Conservation (phyloP, 2,113 vertebrate species). For the Carassius carassius region DNA sequence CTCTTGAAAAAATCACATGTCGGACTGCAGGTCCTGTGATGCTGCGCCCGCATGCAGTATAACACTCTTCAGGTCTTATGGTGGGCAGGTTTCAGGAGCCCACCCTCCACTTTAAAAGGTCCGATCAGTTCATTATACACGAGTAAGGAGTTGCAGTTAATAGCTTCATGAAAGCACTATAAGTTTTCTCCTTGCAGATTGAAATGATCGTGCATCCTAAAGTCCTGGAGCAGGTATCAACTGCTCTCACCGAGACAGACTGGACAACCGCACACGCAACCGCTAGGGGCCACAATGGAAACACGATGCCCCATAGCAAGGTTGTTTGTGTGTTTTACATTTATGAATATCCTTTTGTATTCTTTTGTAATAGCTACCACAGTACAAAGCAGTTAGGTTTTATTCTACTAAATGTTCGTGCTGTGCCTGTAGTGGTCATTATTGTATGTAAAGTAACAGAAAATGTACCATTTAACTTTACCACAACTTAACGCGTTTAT, state of each 20-base stretch:
- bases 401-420: neutral
- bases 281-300: neutral
- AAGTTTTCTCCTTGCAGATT: neutral
- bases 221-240: neutral
- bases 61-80: neutral
- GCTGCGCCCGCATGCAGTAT: conserved; percentile 51
- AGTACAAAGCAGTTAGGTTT: neutral
- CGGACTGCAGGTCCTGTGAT: conserved; percentile 67
- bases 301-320: neutral
- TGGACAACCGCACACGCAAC: neutral
- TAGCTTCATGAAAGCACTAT: neutral
- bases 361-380: neutral
- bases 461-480: no score
- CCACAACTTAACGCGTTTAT: no score
- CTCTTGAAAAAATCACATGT: no score
- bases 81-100: conserved; percentile 7
- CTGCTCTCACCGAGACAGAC: no score
- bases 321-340: neutral
- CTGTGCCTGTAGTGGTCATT: no score
- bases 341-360: neutral
- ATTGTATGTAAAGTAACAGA: no score
- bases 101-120: neutral
- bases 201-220: neutral
- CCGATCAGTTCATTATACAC: conserved; percentile 8
- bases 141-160: neutral